A percentile compares a stretch with the other conserved stretches of the same genome.
Evolutionary conservation across 2,888 invertebrate genomes (phyloP).

Genomic region (Cerastis leucographa): DNA sequence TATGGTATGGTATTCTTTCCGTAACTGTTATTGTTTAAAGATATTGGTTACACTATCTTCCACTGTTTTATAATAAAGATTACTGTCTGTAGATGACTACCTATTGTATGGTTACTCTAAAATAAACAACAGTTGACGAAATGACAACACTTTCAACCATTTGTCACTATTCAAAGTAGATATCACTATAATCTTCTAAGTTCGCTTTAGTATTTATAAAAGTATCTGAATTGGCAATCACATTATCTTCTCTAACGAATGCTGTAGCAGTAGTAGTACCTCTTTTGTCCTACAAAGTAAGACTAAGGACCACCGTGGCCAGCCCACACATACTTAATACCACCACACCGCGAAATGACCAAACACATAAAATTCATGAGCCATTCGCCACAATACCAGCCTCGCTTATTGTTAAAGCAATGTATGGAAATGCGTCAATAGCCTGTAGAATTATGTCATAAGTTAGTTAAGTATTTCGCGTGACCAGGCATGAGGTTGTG

Average conservation of each 20-base stretch:
- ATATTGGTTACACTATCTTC: not conserved
- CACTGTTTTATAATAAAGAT: not conserved
- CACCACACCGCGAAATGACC: slow-evolving; percentile 33
- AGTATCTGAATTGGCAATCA: not conserved
- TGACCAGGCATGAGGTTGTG: slow-evolving; percentile 21
- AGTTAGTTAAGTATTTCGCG: slow-evolving; percentile 30
- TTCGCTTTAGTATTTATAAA: not conserved
- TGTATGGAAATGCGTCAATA: slow-evolving; percentile 51
- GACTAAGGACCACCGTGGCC: slow-evolving; percentile 42
- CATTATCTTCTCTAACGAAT: not conserved
- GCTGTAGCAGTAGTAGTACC: not conserved
- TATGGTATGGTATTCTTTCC: slow-evolving; percentile 1
- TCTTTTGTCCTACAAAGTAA: slow-evolving; percentile 41
- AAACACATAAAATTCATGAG: slow-evolving; percentile 50
- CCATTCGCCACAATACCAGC: slow-evolving; percentile 37
- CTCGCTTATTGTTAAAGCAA: slow-evolving; percentile 46
- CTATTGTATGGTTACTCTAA: not conserved
- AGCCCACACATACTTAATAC: slow-evolving; percentile 38
- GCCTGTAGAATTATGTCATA: slow-evolving; percentile 28
- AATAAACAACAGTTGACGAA: not conserved
- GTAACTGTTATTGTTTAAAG: slow-evolving; percentile 10
- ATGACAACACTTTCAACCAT: not conserved
- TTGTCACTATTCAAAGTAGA: not conserved
- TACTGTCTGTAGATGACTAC: not conserved
- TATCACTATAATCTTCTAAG: not conserved